Evolutionary conservation across 2,113 vertebrate genomes (phyloP), one percentile per base, ranked within the genome.

Genomic region (Salvelinus fontinalis): DNA sequence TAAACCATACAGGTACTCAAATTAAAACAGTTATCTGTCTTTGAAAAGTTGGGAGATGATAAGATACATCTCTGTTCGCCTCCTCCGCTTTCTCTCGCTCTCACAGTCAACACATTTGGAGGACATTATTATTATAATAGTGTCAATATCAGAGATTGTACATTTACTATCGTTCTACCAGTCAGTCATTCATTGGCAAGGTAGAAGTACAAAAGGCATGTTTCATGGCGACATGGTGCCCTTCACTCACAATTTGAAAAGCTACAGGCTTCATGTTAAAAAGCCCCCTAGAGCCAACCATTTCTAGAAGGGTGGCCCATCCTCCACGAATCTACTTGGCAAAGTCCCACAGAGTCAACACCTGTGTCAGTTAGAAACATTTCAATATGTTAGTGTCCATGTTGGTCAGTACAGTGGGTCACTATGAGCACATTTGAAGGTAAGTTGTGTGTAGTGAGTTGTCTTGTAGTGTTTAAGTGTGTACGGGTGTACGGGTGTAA

Each of bases 121-220:
- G 81, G 77, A 76, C 9, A 26, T 24, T 51, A 75, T 67, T 14
- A 67, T 9, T 9, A 39, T 39, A 39, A 39, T 59, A 24, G 18
- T 49, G 69, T 74, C 79, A 39, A 71, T 72, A 7, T 34, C 31
- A 7, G 31, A 34, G 31, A 34, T 34, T 6, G 31, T 31, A 31
- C 31, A 5, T 1, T 5, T 31, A 31, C 5, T 5, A 31, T 31
- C 5, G 5, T 31, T 31, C 81, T 60, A 86, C 82, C 85, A 86
- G 75, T 87, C 87, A 89, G 76, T 86, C 87, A 87, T 87, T 88
- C 84, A 73, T 83, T 90, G 84, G 86, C 83, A 87, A 88, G 72
- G 44, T 62, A 70, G 86, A 85, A 82, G 65, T 83, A 84, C 73
- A 89, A 85, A 27, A 84, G 72, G 73, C 80, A 75, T 77, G 71